Evolutionary conservation across 2,888 invertebrate species (phyloP).

Genomic region (Eupithecia subfuscata): DNA sequence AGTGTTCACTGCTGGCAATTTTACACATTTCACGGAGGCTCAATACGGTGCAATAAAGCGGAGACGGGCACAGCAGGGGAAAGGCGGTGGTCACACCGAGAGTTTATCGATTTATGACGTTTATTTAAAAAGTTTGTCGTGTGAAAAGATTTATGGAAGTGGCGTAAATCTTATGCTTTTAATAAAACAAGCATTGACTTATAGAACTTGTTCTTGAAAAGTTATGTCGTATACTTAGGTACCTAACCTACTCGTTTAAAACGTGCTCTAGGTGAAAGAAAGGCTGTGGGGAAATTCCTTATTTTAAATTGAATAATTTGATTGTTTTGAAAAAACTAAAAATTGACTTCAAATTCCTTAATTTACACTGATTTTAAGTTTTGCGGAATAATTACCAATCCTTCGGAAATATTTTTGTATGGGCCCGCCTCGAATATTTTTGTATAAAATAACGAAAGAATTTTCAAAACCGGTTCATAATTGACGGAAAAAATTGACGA

Average conservation of each 20-base stretch:
- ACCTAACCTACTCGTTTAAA: background rate
- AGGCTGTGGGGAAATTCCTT: background rate
- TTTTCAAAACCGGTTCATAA: too few relatives aligned
- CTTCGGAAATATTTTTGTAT: too few relatives aligned
- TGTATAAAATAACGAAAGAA: too few relatives aligned
- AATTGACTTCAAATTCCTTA: too few relatives aligned
- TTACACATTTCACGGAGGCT: conserved; percentile 56
- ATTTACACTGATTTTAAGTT: too few relatives aligned
- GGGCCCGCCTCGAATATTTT: too few relatives aligned
- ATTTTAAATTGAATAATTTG: background rate
- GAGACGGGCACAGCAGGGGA: conserved; percentile 29
- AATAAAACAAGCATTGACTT: conserved; percentile 7
- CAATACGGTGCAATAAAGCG: conserved; percentile 52
- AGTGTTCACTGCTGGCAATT: conserved; percentile 51
- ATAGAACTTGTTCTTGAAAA: background rate
- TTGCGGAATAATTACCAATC: too few relatives aligned
- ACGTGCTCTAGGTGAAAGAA: background rate
- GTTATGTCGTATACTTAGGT: background rate
- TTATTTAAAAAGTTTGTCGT: conserved; percentile 33
- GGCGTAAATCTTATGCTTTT: conserved; percentile 6
- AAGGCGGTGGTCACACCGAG: conserved; percentile 23
- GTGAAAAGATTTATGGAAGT: conserved; percentile 22
- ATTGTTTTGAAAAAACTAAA: too few relatives aligned
- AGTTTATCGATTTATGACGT: conserved; percentile 30
- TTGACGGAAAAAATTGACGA: too few relatives aligned